Percentiles rank a stretch among this genome's conserved stretches.
These are phyloP conservation scores for Synanthedon vespiformis DNA, from an alignment of 2,888 invertebrate species.

Conservation along the genomic window DNA sequence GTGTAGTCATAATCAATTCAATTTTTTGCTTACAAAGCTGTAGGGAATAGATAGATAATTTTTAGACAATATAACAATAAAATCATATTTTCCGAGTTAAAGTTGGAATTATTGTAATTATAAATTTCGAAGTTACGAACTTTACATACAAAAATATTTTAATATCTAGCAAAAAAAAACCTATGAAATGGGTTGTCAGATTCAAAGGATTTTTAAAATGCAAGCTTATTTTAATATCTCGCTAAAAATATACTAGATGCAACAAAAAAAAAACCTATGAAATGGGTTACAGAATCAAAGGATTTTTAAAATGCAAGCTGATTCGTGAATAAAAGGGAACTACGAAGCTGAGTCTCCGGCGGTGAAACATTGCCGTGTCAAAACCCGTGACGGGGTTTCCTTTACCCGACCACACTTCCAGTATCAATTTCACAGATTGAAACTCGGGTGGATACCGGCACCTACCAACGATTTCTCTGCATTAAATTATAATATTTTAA, in stretches of 20 bases:
- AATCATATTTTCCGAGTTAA: neutral
- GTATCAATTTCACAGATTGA: conserved; percentile 44
- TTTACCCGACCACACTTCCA: conserved; percentile 15
- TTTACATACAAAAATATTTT: too few relatives aligned
- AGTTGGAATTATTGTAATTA: too few relatives aligned
- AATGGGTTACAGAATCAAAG: conserved; percentile 23
- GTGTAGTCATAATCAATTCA: too few relatives aligned
- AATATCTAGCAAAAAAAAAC: neutral
- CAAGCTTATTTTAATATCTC: conserved; percentile 25
- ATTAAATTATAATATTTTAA: neutral
- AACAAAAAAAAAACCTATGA: neutral
- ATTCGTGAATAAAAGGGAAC: conserved; percentile 37
- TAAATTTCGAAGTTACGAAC: neutral
- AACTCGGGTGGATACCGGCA: conserved; percentile 13
- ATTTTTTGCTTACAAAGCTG: too few relatives aligned
- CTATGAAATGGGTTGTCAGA: conserved; percentile 10
- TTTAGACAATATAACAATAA: neutral
- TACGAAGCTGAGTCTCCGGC: conserved; percentile 18
- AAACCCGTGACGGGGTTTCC: conserved; percentile 27
- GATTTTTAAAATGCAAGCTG: conserved; percentile 39
- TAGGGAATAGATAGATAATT: too few relatives aligned
- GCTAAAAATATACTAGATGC: too few relatives aligned
- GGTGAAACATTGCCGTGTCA: conserved; percentile 51
- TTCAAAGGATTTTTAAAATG: conserved; percentile 36
- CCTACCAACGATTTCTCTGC: conserved; percentile 4